Evolutionary conservation across 2,888 invertebrate species (phyloP), one percentile per base, ranked within the genome.

Genomic region (Chydorus sphaericus): DNA sequence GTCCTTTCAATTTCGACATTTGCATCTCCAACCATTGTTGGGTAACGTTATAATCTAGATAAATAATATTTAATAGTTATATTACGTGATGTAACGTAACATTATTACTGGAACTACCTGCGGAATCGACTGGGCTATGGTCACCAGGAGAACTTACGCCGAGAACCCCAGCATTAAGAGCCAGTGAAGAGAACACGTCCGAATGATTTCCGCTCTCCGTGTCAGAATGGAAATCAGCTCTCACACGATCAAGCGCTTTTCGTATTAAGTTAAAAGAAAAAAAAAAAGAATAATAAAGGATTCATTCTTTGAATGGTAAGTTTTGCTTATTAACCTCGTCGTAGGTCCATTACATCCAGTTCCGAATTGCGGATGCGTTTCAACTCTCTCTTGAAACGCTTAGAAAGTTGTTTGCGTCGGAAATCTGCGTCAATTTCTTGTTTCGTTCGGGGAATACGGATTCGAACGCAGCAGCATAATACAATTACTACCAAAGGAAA

Each of bases 361-460:
- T 88, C 85, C 6, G 82, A 77, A 67, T 90, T 88, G 65, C 83
- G 82, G 62, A 92, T 86, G 62, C 83, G 79, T 65, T 82, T 79
- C 49, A 92, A 72, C 65, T 88, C 80, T 63, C 84, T 81, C 10
- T 85, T 78, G 69, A 92, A 92, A 68, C 84, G 87, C 62, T 78
- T 77, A 0, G 89, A 83, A 50, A 92, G 80, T 69, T 81, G 83
- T 64, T 86, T 82, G 20, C 92, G 76, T 63, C 86, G 82, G 70
- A 85, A 90, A 70, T 93, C 90, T 0, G 90, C 91, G 68, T 92
- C 91, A 60, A 94, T 93, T 71, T 93, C 91, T 70, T 92, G 91
- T 68, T 92, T 92, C 1, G 93, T 93, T 55, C 93, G 77, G 1
- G 93, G 93, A 62, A 94, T 85, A 36, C 93, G 82, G 70, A 91